Conservation (phyloP, 2,888 invertebrate genomes). For the Laothoe populi region DNA sequence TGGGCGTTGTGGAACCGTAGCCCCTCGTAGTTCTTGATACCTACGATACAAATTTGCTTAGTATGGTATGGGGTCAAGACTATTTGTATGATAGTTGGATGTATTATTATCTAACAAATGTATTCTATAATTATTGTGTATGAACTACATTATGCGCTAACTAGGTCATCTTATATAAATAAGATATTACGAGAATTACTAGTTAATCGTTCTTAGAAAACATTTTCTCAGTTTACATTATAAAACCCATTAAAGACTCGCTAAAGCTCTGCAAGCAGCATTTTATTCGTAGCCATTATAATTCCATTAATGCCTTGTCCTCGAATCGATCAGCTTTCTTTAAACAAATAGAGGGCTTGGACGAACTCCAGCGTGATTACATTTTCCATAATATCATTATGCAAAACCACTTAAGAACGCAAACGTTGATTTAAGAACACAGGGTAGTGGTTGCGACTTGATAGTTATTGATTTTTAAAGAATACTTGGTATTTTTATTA, state of each 20-base stretch:
- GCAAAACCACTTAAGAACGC: background rate
- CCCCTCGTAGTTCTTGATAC: too few relatives aligned
- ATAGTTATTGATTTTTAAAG: background rate
- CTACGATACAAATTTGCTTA: too few relatives aligned
- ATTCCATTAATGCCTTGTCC: conserved; percentile 40
- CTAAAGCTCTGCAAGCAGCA: conserved; percentile 28
- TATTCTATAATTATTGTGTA: too few relatives aligned
- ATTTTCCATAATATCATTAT: background rate
- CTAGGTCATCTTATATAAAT: background rate
- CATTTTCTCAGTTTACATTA: conserved; percentile 13
- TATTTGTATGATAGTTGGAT: too few relatives aligned
- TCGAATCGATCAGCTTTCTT: conserved; percentile 15
- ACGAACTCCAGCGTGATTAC: background rate
- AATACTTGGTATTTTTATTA: too few relatives aligned
- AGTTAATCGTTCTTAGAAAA: conserved; percentile 3
- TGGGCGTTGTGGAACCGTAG: too few relatives aligned
- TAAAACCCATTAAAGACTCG: conserved; percentile 25
- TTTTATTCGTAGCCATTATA: conserved; percentile 39
- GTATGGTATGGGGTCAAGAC: too few relatives aligned
- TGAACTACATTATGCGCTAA: background rate
- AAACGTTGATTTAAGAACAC: background rate
- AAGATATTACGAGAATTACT: background rate
- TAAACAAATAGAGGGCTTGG: conserved; percentile 2
- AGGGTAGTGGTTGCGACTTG: conserved; percentile 30
- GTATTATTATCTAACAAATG: too few relatives aligned